A percentile compares a stretch with the other conserved stretches of the same genome.
Evolutionary conservation across 2,113 vertebrate genomes (phyloP).

Genomic region (Uria lomvia): DNA sequence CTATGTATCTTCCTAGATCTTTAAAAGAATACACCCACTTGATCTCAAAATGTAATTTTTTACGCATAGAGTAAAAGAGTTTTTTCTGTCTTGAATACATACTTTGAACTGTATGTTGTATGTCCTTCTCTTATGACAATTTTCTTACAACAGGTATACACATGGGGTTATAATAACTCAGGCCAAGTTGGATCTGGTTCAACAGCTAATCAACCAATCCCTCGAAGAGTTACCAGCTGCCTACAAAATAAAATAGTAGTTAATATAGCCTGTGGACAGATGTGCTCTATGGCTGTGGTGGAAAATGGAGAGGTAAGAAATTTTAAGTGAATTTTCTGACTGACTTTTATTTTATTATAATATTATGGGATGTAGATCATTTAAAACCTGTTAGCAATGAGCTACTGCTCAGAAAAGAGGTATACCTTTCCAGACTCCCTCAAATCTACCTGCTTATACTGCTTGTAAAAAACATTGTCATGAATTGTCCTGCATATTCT

Average conservation of each 20-base stretch:
- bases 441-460: neutral
- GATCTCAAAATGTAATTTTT: neutral
- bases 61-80: neutral
- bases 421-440: neutral
- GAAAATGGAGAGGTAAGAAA: constrained; percentile 91
- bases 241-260: constrained; percentile 91
- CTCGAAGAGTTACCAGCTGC: constrained; percentile 91
- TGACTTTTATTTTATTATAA: neutral
- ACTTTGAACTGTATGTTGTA: neutral
- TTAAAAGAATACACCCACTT: neutral
- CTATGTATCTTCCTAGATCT: neutral
- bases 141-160: constrained; percentile 82
- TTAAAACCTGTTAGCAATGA: neutral
- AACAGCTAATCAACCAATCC: constrained; percentile 94
- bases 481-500: neutral
- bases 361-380: neutral
- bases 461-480: neutral
- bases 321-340: neutral
- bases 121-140: neutral
- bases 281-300: constrained; percentile 95
- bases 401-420: neutral
- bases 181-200: constrained; percentile 97
- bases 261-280: constrained; percentile 94
- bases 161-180: constrained; percentile 98
- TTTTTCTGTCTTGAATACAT: neutral